phyloP scores from a whole-genome alignment of 2,113 vertebrate genomes.

The Spilogale gracilis region DNA sequence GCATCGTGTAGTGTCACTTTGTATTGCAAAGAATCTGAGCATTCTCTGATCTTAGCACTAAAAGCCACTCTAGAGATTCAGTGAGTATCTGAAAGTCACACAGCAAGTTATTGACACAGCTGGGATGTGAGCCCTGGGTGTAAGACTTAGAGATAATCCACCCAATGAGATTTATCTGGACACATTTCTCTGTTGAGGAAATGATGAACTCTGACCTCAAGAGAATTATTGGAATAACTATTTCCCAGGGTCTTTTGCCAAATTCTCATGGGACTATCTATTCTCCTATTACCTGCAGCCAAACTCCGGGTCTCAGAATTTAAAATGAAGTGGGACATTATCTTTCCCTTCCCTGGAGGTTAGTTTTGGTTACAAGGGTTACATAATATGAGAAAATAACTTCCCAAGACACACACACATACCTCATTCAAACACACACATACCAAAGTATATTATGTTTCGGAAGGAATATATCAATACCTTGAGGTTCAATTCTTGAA shows the following conservation, averaged over 20 bases:
- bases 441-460: neutral
- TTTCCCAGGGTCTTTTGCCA: neutral
- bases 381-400: neutral
- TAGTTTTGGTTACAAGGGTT: neutral
- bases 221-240: neutral
- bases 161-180: neutral
- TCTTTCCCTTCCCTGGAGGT: neutral
- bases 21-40: neutral
- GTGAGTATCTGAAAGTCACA: neutral
- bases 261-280: neutral
- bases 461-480: neutral
- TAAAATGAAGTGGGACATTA: neutral
- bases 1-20: neutral
- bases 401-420: neutral
- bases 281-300: neutral
- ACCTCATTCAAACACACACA: neutral
- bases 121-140: neutral
- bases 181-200: neutral
- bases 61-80: neutral
- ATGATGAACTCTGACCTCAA: neutral
- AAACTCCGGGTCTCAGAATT: neutral
- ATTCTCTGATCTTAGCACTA: neutral
- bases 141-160: neutral
- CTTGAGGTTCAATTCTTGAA: neutral
- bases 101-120: neutral